Percentiles rank a stretch among this genome's conserved stretches.
Evolutionary conservation across 2,797 vertebrate species (phyloP).

Genomic region (Pantherophis alleghaniensis): DNA sequence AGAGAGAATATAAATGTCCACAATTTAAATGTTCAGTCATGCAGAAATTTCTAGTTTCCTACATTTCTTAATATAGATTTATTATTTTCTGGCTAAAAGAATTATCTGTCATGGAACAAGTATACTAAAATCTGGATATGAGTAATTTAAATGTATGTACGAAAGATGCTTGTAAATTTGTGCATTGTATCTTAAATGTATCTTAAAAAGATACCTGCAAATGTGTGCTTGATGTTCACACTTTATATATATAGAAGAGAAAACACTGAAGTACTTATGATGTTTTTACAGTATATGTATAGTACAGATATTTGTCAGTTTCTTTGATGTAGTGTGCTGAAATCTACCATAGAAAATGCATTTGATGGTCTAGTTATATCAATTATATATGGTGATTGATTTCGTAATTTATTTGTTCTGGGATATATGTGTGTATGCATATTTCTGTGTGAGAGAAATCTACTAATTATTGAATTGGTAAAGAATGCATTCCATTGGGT

Average conservation of each 20-base stretch:
- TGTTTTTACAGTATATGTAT: background rate
- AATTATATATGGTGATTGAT: background rate
- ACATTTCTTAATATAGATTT: background rate
- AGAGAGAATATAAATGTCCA: no score
- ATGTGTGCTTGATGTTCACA: background rate
- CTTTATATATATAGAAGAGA: background rate
- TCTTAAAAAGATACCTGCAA: background rate
- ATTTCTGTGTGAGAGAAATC: background rate
- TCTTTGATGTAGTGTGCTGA: background rate
- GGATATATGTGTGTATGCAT: background rate
- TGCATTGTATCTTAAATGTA: background rate
- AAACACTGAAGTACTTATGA: background rate
- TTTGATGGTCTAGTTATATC: slow-evolving; percentile 2
- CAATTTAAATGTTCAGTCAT: background rate
- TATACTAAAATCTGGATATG: background rate
- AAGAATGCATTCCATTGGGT: slow-evolving; percentile 3
- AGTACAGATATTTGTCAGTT: background rate
- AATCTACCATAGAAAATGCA: background rate
- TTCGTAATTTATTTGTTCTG: background rate
- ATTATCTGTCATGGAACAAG: background rate
- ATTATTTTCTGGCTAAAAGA: background rate
- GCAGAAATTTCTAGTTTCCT: background rate
- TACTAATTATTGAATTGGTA: slow-evolving; percentile 1
- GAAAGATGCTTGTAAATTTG: background rate
- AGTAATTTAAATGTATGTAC: background rate